Evolutionary conservation across 2,113 vertebrate genomes (phyloP), one percentile per base, ranked within the genome.

Genomic region (Amphilophus citrinellus): DNA sequence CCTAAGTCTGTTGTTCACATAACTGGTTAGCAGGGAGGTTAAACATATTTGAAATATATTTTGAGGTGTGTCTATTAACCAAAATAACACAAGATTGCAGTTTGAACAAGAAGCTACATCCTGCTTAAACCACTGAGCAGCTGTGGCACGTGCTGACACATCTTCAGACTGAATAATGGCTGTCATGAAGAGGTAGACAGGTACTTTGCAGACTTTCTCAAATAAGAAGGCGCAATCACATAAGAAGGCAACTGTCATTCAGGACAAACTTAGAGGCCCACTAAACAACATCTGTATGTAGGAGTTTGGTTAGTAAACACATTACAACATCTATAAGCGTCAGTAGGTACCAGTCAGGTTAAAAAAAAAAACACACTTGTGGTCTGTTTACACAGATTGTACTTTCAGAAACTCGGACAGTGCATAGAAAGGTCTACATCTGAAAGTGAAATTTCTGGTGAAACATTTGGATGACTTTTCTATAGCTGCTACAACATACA

Each of bases 171-270:
- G 58, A 57, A 78, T 89, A 87, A 91, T 89, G 79, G 87, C 66
- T 80, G 81, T 80, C 73, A 20, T 83, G 61, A 77, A 57, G 58
- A 80, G 10, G 87, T 18, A 92, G 78, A 91, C 88, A 2, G 87
- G 79, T 88, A 91, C 82, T 92, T 90, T 89, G 59, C 35, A 79
- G 90, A 87, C 83, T 87, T 88, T 92, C 91, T 84, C 77, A 83
- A 93, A 89, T 90, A 87, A 93, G 84, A 84, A 79, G 84, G 76
- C 79, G 77, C 84, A 82, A 84, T 90, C 68, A 77, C 79, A 88
- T 79, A 83, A 84, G 84, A 81, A 53, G 79, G 53, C 53, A 2
- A 66, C 73, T 47, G 82, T 44, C 59, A 59, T 61, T 30, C 50
- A 44, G 56, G 62, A 66, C 66, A 35, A 77, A 86, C 76, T 39